A percentile compares a stretch with the other conserved stretches of the same genome.
Evolutionary conservation across 2,888 invertebrate species (phyloP).

Genomic region (Papilio elwesi): DNA sequence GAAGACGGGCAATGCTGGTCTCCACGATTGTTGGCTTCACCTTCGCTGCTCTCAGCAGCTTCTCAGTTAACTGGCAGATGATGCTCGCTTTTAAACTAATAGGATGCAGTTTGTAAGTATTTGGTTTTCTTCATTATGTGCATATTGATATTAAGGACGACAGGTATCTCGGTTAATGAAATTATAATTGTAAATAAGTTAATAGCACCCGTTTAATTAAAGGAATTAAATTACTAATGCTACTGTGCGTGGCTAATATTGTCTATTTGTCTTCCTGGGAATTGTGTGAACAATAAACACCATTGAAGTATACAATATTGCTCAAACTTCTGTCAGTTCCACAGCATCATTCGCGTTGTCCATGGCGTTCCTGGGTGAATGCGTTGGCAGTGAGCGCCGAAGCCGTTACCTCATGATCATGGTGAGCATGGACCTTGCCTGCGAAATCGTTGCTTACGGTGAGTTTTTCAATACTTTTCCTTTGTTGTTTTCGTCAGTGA

Average conservation of each 20-base stretch:
- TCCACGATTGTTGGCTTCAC: conserved; percentile 76
- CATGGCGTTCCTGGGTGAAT: conserved; percentile 80
- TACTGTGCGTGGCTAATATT: too few species aligned
- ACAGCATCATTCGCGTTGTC: conserved; percentile 70
- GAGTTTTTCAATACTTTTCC: too few species aligned
- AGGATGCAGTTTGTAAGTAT: conserved; percentile 83
- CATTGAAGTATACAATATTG: not conserved
- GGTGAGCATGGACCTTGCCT: conserved; percentile 57
- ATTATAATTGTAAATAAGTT: too few species aligned
- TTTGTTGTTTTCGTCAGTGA: too few species aligned
- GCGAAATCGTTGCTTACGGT: conserved; percentile 57
- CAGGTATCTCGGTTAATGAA: too few species aligned
- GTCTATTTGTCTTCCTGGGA: not conserved
- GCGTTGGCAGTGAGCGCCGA: conserved; percentile 56
- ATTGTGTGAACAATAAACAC: not conserved
- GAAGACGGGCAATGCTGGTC: conserved; percentile 80
- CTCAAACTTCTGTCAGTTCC: conserved; percentile 50
- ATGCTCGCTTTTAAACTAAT: conserved; percentile 84
- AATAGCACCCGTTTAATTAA: too few species aligned
- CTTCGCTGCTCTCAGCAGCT: conserved; percentile 79
- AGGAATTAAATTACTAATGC: too few species aligned
- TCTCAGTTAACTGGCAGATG: conserved; percentile 82
- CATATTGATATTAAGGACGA: too few species aligned
- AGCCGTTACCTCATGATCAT: conserved; percentile 61
- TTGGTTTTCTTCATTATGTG: not conserved